Percentiles rank a stretch among this genome's conserved stretches.
Evolutionary conservation across 2,888 invertebrate species (phyloP).

Genomic region (Entomobrya proxima): DNA sequence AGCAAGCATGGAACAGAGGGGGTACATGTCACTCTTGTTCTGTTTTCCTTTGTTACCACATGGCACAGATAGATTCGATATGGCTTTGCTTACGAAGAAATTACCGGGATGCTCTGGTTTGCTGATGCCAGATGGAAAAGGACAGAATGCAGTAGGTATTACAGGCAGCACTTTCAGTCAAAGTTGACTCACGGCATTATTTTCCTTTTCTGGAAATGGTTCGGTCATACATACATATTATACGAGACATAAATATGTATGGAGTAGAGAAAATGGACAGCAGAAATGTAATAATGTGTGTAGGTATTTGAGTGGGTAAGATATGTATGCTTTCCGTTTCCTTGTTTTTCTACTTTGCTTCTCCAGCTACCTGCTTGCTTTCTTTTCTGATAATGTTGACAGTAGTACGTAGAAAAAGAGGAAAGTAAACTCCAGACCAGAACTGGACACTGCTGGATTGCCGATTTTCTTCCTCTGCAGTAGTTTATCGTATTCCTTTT

Average conservation of each 20-base stretch:
- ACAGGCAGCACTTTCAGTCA: too few species aligned
- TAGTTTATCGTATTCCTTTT: conserved; percentile 35
- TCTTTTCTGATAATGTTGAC: conserved; percentile 35
- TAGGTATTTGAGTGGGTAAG: not conserved
- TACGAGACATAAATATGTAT: not conserved
- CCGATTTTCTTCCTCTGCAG: conserved; percentile 23
- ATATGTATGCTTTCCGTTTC: conserved; percentile 56
- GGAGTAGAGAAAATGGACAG: not conserved
- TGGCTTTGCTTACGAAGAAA: too few species aligned
- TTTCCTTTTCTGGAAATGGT: not conserved
- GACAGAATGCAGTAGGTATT: too few species aligned
- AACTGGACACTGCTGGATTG: conserved; percentile 65
- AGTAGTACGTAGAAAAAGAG: conserved; percentile 29
- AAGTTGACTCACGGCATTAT: too few species aligned
- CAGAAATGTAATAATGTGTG: not conserved
- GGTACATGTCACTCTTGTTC: conserved; percentile 23
- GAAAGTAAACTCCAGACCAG: conserved; percentile 47
- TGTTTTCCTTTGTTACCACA: not conserved
- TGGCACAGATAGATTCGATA: not conserved
- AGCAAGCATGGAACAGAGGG: not conserved
- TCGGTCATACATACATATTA: not conserved
- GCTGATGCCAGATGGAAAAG: too few species aligned
- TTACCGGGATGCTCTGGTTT: not conserved
- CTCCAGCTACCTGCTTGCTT: not conserved
- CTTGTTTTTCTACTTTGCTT: conserved; percentile 10